Percentiles rank a stretch among this genome's conserved stretches.
Conservation (phyloP, 2,888 invertebrate genomes). For the Lissocephala sabroskyi region DNA sequence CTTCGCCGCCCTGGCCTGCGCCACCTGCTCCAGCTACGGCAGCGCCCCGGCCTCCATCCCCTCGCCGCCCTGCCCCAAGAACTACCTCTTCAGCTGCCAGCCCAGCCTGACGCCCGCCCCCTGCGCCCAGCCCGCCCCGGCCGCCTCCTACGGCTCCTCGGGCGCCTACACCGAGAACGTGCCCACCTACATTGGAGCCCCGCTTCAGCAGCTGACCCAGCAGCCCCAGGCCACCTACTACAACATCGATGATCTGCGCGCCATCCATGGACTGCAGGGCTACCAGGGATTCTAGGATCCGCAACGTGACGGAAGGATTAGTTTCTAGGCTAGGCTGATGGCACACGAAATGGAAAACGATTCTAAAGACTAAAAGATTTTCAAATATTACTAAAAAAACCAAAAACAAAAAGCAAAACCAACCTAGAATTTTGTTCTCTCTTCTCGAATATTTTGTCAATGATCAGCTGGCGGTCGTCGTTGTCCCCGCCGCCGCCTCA, state of each 20-base stretch:
- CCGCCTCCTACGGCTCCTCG: conserved; percentile 27
- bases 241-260: conserved; percentile 12
- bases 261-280: conserved; percentile 13
- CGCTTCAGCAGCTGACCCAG: conserved; percentile 12
- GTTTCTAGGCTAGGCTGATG: conserved; percentile 22
- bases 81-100: conserved; percentile 58
- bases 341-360: conserved; percentile 20
- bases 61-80: conserved; percentile 52
- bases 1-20: conserved; percentile 21
- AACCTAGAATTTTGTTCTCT: conserved; percentile 1
- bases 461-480: not conserved
- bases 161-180: conserved; percentile 36
- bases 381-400: too few species aligned
- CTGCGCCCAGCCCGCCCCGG: conserved; percentile 21
- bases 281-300: conserved; percentile 10
- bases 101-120: conserved; percentile 51
- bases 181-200: conserved; percentile 26
- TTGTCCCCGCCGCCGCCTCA: too few species aligned
- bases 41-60: conserved; percentile 18
- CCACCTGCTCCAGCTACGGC: conserved; percentile 27
- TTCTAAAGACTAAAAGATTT: too few species aligned
- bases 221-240: conserved; percentile 8
- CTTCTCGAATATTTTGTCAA: conserved; percentile 8
- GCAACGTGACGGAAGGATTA: not conserved
- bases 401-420: not conserved